Evolutionary conservation across 2,113 vertebrate species (phyloP).

Genomic region (Actenoides lindsayi): DNA sequence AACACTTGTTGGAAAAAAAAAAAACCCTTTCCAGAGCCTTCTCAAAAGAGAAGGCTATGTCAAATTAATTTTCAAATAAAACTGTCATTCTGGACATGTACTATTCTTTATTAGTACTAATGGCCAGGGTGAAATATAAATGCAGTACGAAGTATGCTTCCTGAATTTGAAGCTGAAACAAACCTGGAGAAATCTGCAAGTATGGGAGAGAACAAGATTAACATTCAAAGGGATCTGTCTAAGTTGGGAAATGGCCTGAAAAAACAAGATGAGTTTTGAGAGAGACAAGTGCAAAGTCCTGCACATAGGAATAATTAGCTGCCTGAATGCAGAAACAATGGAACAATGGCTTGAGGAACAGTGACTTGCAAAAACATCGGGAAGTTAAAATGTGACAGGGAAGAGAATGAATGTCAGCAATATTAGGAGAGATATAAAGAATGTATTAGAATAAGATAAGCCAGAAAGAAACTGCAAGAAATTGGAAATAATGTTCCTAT

Average conservation of each 20-base stretch:
- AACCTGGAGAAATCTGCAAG: background rate
- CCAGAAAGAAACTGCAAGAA: background rate
- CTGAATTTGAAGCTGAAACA: background rate
- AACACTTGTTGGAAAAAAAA: background rate
- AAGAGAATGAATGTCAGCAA: background rate
- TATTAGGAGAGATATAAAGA: background rate
- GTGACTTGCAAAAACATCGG: background rate
- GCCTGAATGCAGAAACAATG: background rate
- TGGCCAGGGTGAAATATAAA: background rate
- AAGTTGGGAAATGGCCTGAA: background rate
- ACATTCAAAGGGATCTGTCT: background rate
- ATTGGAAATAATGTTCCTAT: background rate
- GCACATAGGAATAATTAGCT: background rate
- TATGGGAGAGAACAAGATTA: background rate
- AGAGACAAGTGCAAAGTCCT: background rate
- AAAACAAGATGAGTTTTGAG: background rate
- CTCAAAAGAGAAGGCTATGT: background rate
- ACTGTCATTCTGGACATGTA: background rate
- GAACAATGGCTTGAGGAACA: background rate
- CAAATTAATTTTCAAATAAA: background rate
- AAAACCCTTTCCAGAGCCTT: background rate
- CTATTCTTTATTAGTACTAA: background rate
- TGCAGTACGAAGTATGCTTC: background rate
- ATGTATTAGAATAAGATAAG: background rate
- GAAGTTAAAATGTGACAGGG: background rate